These are phyloP conservation scores for Scomber scombrus DNA, from an alignment of 2,113 vertebrate genomes.

Conservation along the genomic window DNA sequence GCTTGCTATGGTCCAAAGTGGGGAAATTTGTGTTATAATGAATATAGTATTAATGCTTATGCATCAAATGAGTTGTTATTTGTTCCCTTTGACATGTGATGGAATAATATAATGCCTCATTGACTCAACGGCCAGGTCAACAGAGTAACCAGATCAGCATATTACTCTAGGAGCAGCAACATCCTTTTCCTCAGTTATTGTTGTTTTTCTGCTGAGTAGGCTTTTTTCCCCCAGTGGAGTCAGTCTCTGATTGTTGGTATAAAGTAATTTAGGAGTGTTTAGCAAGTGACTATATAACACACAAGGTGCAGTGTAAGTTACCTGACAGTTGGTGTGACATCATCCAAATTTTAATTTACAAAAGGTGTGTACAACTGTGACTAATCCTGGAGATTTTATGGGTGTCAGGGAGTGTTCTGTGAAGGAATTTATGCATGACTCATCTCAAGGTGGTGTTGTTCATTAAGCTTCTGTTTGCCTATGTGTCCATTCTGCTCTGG, in stretches of 20 bases:
- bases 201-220: too few species aligned
- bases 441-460: neutral
- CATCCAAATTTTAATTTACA: neutral
- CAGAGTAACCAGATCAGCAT: neutral
- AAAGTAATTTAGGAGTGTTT: too few species aligned
- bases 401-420: neutral
- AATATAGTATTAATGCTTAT: neutral
- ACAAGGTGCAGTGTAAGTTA: neutral
- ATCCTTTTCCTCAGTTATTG: too few species aligned
- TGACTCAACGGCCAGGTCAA: neutral
- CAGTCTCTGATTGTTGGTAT: too few species aligned
- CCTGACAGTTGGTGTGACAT: neutral
- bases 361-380: constrained; percentile 17
- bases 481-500: neutral
- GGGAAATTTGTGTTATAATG: neutral
- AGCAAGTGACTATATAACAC: neutral
- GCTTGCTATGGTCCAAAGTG: neutral
- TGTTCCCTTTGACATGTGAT: neutral
- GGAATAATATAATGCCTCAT: neutral
- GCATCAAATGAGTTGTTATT: neutral
- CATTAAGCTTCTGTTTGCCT: neutral
- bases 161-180: neutral
- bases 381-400: neutral
- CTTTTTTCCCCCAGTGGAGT: too few species aligned
- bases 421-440: constrained; percentile 4